Conservation (phyloP, 1,140 invertebrate genomes). For the Bombus consobrinus region DNA sequence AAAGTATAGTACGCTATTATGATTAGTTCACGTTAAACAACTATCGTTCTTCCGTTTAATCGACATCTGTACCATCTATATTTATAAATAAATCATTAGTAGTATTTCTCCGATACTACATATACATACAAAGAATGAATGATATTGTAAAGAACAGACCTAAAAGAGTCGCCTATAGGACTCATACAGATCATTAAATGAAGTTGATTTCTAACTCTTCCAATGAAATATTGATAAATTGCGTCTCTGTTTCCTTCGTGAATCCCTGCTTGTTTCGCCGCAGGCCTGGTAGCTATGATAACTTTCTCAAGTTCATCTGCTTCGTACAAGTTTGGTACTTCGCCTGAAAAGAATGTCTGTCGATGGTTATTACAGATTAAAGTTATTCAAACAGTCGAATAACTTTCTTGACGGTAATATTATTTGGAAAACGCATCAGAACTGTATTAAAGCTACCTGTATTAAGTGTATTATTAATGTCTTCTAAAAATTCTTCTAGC, state of each 20-base stretch:
- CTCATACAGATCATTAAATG: constrained; percentile 95
- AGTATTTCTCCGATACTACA: too few relatives aligned
- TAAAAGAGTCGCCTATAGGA: constrained; percentile 93
- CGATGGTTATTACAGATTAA: neutral
- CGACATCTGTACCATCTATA: too few relatives aligned
- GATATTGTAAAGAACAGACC: constrained; percentile 76
- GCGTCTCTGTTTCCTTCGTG: constrained; percentile 87
- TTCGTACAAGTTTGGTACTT: constrained; percentile 94
- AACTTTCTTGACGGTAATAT: neutral
- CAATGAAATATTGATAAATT: constrained; percentile 93
- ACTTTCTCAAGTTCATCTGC: constrained; percentile 92
- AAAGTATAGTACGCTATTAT: too few relatives aligned
- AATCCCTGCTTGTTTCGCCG: constrained; percentile 88
- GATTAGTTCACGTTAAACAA: too few relatives aligned
- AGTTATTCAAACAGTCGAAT: constrained; percentile 21
- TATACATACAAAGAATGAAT: neutral
- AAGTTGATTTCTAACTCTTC: constrained; percentile 90
- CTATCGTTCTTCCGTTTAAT: too few relatives aligned
- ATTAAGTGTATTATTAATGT: constrained; percentile 95
- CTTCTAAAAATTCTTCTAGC: constrained; percentile 95
- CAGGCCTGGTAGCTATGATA: constrained; percentile 87
- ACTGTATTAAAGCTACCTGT: constrained; percentile 83
- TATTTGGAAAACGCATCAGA: neutral
- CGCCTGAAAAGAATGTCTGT: constrained; percentile 81
- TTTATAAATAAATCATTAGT: too few relatives aligned